Evolutionary conservation across 1,140 invertebrate genomes (phyloP), one percentile per base, ranked within the genome.

Genomic region (Bombus consobrinus): DNA sequence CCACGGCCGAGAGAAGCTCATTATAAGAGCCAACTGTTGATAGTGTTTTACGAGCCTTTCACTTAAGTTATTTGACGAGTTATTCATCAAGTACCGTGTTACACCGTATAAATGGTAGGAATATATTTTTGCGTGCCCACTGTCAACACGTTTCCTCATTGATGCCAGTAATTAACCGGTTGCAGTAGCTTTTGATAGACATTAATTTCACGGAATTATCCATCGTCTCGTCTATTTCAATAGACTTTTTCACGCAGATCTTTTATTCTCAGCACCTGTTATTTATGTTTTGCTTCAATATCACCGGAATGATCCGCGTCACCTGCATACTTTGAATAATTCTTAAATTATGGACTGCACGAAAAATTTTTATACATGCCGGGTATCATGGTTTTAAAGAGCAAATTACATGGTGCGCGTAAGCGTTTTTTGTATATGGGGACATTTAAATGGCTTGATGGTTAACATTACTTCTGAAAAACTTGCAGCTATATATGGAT

Each of bases 51-150:
- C 15, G 10, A 43, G 53, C 69, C 22, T 66, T 13, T 69, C 73
- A 32, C 57, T 62, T n/a, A 43, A n/a, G n/a, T 57, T 69, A 62
- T 66, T 47, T 32, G 32, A 15, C 62, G 37, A 75, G 83, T 64
- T 81, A 74, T 86, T 76, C 78, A 53, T 34, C 28, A 88, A 86
- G 76, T 57, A 80, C n/a, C 74, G 62, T 47, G 59, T 86, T 77
- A 71, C 64, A 32, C 83, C 25, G 34, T 57, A 57, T 18, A 88
- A 85, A 59, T 81, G 64, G 18, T 34, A n/a, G 47, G 78, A 83
- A 88, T 83, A 62, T 25, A 62, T 82, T 79, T 73, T 32, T 41
- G 32, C 77, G 5, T 62, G 64, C 15, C 15, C 28, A 15, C 59
- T 62, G 28, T 62, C 59, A 62, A 62, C 28, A 62, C 1, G 28